phyloP scores from a whole-genome alignment of 2,113 vertebrate species.

The Osmerus mordax region DNA sequence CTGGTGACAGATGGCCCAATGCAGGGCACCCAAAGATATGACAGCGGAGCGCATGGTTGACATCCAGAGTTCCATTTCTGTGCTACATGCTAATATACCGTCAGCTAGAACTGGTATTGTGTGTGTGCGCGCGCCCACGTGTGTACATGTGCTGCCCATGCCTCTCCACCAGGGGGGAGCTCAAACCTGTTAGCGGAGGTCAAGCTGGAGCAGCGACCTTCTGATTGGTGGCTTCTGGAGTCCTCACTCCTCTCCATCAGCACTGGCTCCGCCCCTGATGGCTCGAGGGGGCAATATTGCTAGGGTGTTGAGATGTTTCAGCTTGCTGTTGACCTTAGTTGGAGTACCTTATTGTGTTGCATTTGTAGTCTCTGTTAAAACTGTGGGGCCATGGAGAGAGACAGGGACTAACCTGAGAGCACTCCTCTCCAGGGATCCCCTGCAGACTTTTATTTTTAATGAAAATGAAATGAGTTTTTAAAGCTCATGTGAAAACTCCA shows the following conservation, averaged over 20 bases:
- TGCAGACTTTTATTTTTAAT: constrained; percentile 14
- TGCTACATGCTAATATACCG: background rate
- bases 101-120: background rate
- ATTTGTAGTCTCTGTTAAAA: constrained; percentile 39
- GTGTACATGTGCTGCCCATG: background rate
- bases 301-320: constrained; percentile 7
- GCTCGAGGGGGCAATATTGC: background rate
- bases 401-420: background rate
- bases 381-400: constrained; percentile 29
- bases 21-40: constrained; percentile 42
- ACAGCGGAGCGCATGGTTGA: constrained; percentile 39
- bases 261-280: too few relatives aligned
- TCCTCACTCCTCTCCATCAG: too few relatives aligned
- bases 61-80: constrained; percentile 53
- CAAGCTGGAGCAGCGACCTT: too few relatives aligned
- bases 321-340: constrained; percentile 8
- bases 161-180: background rate
- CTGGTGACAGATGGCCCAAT: constrained; percentile 25
- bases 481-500: constrained; percentile 17
- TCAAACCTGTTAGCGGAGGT: too few relatives aligned
- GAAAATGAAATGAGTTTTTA: constrained; percentile 21
- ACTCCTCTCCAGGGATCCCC: background rate
- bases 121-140: background rate
- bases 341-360: constrained; percentile 39
- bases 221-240: too few relatives aligned